A percentile compares a stretch with the other conserved stretches of the same genome.
These are phyloP conservation scores for Machimus rusticus DNA, from an alignment of 2,888 invertebrate genomes.

Conservation along the genomic window DNA sequence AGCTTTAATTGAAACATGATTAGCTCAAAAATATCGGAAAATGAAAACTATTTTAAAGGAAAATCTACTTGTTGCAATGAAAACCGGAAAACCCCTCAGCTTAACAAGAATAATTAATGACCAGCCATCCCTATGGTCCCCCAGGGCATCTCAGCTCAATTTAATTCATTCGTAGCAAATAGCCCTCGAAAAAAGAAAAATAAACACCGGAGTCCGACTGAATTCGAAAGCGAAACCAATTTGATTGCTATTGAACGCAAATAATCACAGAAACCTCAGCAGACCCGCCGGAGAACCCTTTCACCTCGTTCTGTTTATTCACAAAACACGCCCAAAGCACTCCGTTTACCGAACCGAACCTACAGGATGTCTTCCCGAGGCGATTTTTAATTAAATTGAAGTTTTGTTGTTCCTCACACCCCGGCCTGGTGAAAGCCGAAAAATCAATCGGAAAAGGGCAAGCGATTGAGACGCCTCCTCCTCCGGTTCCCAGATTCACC, in stretches of 20 bases:
- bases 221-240: not conserved
- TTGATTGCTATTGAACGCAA: not conserved
- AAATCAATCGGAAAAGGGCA: not conserved
- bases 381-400: conserved; percentile 19
- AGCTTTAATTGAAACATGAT: not conserved
- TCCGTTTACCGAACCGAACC: not conserved
- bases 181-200: not conserved
- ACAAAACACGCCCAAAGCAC: not conserved
- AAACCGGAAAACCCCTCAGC: not conserved
- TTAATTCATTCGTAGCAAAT: not conserved
- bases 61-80: not conserved
- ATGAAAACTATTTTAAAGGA: not conserved
- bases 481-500: not conserved
- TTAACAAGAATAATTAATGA: not conserved
- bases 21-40: not conserved
- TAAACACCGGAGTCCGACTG: not conserved
- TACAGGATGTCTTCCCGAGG: not conserved
- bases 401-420: not conserved
- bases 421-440: not conserved
- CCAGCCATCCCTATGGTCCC: not conserved
- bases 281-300: not conserved
- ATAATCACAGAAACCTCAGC: not conserved
- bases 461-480: not conserved
- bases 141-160: not conserved
- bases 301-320: conserved; percentile 1